phyloP scores from a whole-genome alignment of 2,113 vertebrate genomes.

The Ptychochromis oligacanthus region DNA sequence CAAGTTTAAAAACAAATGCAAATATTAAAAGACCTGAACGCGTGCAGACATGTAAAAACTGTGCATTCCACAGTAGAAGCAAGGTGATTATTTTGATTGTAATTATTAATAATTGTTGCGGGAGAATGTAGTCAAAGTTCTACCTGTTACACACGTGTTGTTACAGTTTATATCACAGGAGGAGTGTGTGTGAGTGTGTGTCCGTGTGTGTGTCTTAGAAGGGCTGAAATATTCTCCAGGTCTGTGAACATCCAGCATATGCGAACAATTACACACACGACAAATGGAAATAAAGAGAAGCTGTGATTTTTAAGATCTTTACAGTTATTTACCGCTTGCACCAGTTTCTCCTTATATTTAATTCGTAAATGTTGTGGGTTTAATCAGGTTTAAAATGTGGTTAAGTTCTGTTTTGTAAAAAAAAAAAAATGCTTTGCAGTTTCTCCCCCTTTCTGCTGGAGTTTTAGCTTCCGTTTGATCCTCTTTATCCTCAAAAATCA shows the following conservation, averaged over 20 bases:
- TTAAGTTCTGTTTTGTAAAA: neutral
- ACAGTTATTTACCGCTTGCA: too few species aligned
- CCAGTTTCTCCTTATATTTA: neutral
- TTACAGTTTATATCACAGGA: neutral
- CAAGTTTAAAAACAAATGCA: neutral
- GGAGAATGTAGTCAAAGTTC: neutral
- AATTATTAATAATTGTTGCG: neutral
- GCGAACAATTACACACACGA: neutral
- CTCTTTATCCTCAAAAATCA: neutral
- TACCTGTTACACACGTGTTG: neutral
- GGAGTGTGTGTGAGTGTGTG: neutral
- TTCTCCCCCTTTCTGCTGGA: neutral
- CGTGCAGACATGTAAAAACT: too few species aligned
- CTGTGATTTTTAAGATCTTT: too few species aligned
- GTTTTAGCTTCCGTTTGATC: conserved; percentile 13
- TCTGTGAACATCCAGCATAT: neutral
- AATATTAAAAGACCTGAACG: neutral
- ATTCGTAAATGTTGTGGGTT: neutral
- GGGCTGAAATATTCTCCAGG: neutral
- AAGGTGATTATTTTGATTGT: neutral
- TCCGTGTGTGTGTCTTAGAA: neutral
- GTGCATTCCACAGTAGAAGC: neutral
- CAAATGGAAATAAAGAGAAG: neutral
- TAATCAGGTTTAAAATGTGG: neutral
- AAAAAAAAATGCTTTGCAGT: neutral